Evolutionary conservation across 2,888 invertebrate species (phyloP).

Genomic region (Spilosoma lubricipeda): DNA sequence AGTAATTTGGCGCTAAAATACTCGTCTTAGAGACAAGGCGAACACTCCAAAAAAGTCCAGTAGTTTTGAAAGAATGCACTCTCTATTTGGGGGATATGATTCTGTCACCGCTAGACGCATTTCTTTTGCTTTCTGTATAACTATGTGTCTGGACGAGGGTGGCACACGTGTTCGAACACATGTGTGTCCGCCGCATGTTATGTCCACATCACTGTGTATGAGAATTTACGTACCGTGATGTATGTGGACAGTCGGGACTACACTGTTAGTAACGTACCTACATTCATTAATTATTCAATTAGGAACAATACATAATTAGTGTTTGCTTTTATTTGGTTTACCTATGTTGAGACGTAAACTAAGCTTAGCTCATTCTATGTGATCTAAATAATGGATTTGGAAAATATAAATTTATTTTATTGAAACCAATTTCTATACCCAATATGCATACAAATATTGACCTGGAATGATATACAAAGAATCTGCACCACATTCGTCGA

Average conservation of each 20-base stretch:
- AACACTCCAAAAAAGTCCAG: background rate
- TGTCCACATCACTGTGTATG: constrained; percentile 58
- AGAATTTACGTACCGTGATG: constrained; percentile 59
- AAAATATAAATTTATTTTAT: background rate
- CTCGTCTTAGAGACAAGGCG: background rate
- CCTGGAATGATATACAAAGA: background rate
- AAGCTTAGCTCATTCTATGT: background rate
- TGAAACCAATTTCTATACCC: background rate
- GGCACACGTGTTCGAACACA: constrained; percentile 42
- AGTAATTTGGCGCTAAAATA: background rate
- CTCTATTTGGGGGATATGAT: constrained; percentile 22
- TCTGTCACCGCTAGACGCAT: constrained; percentile 47
- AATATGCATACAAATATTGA: background rate
- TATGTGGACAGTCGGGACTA: constrained; percentile 54
- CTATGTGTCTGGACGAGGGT: constrained; percentile 45
- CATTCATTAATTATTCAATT: background rate
- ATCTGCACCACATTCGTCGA: background rate
- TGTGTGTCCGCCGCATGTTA: constrained; percentile 53
- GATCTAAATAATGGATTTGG: background rate
- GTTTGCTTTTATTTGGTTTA: background rate
- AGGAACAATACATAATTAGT: background rate
- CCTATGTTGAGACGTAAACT: background rate
- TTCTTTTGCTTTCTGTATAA: constrained; percentile 52
- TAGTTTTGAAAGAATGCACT: constrained; percentile 1
- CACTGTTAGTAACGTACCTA: constrained; percentile 5